phyloP scores from a whole-genome alignment of 1,140 invertebrate species.

The Sweltsa coloradensis region DNA sequence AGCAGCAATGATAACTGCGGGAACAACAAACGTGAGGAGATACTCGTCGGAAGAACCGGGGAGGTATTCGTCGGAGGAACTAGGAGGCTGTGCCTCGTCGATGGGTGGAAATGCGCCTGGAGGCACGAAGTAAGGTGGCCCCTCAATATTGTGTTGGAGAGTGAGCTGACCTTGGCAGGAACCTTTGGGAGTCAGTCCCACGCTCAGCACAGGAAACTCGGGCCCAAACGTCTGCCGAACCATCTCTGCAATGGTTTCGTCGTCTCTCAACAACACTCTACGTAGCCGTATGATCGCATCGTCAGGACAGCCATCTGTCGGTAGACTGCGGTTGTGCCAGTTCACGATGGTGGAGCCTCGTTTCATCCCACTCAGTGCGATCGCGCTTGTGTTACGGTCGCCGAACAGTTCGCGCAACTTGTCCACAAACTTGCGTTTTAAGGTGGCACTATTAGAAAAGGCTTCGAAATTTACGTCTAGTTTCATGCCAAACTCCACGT shows the following conservation, averaged over 20 bases:
- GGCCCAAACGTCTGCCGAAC: conserved; percentile 59
- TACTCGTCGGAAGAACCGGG: conserved; percentile 56
- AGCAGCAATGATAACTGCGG: conserved; percentile 74
- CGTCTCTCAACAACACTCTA: conserved; percentile 48
- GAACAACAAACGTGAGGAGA: conserved; percentile 80
- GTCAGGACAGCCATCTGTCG: conserved; percentile 56
- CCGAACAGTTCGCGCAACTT: conserved; percentile 58
- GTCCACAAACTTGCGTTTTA: conserved; percentile 66
- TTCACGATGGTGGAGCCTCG: conserved; percentile 52
- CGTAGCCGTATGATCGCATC: conserved; percentile 57
- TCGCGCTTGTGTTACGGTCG: conserved; percentile 55
- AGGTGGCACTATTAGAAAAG: conserved; percentile 51
- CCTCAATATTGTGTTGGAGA: conserved; percentile 31
- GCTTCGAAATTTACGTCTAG: conserved; percentile 56
- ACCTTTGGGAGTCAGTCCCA: conserved; percentile 54
- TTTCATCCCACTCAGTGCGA: conserved; percentile 43
- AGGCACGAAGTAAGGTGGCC: conserved; percentile 25
- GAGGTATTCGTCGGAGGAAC: conserved; percentile 61
- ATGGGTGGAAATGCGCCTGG: conserved; percentile 18
- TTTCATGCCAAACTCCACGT: conserved; percentile 66
- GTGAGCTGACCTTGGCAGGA: conserved; percentile 51
- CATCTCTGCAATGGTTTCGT: conserved; percentile 44
- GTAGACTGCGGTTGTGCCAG: conserved; percentile 66
- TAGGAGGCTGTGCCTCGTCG: conserved; percentile 36
- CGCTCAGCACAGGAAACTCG: conserved; percentile 64